phyloP scores from a whole-genome alignment of 1,140 invertebrate genomes.

The Trypoxylus dichotomus region DNA sequence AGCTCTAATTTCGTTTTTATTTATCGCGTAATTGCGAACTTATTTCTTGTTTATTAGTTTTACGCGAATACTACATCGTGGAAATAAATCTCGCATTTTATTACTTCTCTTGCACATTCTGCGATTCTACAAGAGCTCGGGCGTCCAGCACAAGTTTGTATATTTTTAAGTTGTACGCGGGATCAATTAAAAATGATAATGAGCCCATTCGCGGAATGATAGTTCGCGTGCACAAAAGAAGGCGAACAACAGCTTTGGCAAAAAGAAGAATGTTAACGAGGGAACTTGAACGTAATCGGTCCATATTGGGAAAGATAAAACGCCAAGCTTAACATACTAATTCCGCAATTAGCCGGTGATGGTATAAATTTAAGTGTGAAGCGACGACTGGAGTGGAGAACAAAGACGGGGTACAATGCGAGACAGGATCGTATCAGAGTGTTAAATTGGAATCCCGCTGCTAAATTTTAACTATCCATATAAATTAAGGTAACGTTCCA shows the following conservation, averaged over 20 bases:
- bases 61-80: no score
- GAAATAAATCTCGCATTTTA: no score
- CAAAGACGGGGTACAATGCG: neutral
- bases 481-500: neutral
- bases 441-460: neutral
- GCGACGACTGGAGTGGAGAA: neutral
- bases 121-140: no score
- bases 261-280: constrained; percentile 2
- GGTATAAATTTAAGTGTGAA: constrained; percentile 3
- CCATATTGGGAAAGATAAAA: constrained; percentile 2
- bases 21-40: no score
- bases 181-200: neutral
- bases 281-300: neutral
- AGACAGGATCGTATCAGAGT: neutral
- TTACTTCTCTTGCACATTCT: no score
- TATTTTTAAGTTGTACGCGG: neutral
- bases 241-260: neutral
- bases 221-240: neutral
- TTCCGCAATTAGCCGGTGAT: neutral
- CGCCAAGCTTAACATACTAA: neutral
- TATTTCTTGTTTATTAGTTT: no score
- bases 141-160: neutral
- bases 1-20: no score
- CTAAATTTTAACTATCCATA: neutral
- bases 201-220: neutral